Conservation (phyloP, 1,140 invertebrate species). For the Periplaneta americana region DNA sequence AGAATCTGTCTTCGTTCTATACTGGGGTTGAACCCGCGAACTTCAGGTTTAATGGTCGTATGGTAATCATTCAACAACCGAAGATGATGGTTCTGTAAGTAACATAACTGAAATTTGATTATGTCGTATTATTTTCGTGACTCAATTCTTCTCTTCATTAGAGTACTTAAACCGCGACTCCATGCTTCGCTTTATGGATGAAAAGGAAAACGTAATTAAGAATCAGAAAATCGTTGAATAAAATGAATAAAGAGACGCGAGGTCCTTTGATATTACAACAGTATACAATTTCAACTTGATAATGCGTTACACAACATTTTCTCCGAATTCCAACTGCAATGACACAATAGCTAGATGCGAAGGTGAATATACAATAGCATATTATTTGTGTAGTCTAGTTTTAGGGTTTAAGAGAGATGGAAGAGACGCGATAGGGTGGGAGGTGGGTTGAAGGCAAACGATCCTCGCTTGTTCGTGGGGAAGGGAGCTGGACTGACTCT, state of each 20-base stretch:
- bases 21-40: too few species aligned
- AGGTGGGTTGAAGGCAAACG: background rate
- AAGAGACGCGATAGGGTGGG: background rate
- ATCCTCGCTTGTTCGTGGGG: constrained; percentile 11
- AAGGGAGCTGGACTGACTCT: background rate
- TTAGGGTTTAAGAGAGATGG: background rate
- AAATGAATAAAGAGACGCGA: background rate
- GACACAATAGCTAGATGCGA: background rate
- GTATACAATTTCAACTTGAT: background rate
- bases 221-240: background rate
- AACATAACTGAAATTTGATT: too few species aligned
- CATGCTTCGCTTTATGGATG: too few species aligned
- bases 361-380: background rate
- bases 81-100: too few species aligned
- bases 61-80: too few species aligned
- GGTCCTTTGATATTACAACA: background rate
- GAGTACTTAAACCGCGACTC: too few species aligned
- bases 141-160: too few species aligned
- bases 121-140: too few species aligned
- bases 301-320: background rate
- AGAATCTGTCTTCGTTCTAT: too few species aligned
- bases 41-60: too few species aligned
- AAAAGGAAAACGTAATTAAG: background rate
- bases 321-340: background rate
- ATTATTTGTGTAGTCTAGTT: constrained; percentile 3